Conservation (phyloP, 2,797 vertebrate genomes). For the Neosalanx taihuensis region DNA sequence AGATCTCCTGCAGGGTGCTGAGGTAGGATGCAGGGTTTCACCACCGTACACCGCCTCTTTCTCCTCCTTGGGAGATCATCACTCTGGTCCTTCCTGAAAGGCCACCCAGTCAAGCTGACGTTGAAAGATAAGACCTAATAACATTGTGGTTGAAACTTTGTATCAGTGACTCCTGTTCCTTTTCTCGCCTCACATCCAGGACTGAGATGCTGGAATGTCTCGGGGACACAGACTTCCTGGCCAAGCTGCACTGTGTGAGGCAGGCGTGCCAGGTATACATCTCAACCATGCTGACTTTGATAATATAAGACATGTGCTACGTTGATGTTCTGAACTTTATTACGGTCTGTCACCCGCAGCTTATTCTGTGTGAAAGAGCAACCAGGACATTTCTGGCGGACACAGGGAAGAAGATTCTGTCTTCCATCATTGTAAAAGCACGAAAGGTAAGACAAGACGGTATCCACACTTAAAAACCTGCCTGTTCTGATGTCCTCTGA, state of each 20-base stretch:
- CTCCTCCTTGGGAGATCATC: neutral
- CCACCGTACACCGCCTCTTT: too few relatives aligned
- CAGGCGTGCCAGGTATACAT: conserved; percentile 89
- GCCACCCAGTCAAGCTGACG: neutral
- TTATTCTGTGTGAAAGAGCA: conserved; percentile 83
- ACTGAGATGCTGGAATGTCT: conserved; percentile 93
- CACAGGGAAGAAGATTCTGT: conserved; percentile 90
- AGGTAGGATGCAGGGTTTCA: conserved; percentile 67
- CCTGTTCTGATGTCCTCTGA: too few relatives aligned
- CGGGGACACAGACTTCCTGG: conserved; percentile 91
- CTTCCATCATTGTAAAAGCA: conserved; percentile 88
- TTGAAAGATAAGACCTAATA: neutral
- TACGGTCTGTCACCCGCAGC: conserved; percentile 61
- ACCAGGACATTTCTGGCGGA: conserved; percentile 89
- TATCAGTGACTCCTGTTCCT: neutral
- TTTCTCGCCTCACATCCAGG: conserved; percentile 57
- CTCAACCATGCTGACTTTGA: neutral
- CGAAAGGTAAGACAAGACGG: conserved; percentile 77
- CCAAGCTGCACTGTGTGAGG: conserved; percentile 93
- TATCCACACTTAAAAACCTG: too few relatives aligned
- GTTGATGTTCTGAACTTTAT: neutral
- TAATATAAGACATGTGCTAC: neutral
- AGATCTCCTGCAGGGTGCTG: conserved; percentile 88
- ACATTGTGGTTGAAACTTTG: neutral
- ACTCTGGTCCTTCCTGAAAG: neutral